Evolutionary conservation across 2,888 invertebrate species (phyloP).

Genomic region (Diploptera punctata): DNA sequence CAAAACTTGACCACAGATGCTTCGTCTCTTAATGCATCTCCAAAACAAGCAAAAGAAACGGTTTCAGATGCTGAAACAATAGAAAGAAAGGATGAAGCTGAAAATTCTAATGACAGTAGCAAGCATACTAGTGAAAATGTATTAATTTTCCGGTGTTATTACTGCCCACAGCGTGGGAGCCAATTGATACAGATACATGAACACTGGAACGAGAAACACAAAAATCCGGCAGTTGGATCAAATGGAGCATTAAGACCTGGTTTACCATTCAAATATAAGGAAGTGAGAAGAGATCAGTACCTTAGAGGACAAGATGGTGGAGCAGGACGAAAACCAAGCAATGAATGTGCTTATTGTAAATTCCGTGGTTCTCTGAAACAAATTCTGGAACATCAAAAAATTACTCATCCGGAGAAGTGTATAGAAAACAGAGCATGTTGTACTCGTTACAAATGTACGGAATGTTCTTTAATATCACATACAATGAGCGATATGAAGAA

Average conservation of each 20-base stretch:
- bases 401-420: constrained; percentile 39
- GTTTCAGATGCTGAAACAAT: neutral
- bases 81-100: neutral
- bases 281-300: constrained; percentile 30
- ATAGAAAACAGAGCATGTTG: neutral
- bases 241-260: constrained; percentile 22
- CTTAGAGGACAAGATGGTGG: constrained; percentile 25
- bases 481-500: constrained; percentile 23
- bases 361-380: constrained; percentile 33
- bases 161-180: constrained; percentile 46
- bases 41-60: no score
- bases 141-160: constrained; percentile 44
- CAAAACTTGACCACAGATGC: neutral
- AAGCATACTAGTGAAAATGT: neutral
- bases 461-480: constrained; percentile 25
- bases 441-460: constrained; percentile 34
- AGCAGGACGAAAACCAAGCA: neutral
- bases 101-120: neutral
- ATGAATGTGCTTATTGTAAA: constrained; percentile 42
- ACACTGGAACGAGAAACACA: constrained; percentile 46
- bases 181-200: constrained; percentile 41
- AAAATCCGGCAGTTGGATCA: constrained; percentile 32
- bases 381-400: constrained; percentile 40
- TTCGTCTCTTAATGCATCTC: neutral
- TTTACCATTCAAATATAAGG: constrained; percentile 38